Evolutionary conservation across 2,113 vertebrate species (phyloP).

Genomic region (Periophthalmus modestus): DNA sequence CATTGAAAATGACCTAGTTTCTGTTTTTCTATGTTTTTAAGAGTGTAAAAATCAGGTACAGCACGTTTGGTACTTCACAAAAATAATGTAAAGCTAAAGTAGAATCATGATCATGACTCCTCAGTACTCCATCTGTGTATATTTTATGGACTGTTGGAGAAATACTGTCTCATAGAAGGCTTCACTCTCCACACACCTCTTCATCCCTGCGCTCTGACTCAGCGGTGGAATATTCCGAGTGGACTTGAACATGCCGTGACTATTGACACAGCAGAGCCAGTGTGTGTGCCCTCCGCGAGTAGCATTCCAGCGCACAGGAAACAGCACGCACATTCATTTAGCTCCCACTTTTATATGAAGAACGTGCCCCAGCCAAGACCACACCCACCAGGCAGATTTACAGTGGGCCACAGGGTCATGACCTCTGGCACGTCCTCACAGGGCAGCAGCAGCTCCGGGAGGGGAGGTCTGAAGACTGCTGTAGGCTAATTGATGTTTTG

Average conservation of each 20-base stretch:
- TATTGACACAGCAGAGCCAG: conserved; percentile 53
- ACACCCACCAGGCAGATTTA: conserved; percentile 64
- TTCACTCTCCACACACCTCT: background rate
- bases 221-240: conserved; percentile 2
- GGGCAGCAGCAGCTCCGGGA: conserved; percentile 21
- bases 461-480: conserved; percentile 13
- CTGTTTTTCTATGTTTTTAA: too few species aligned
- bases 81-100: too few species aligned
- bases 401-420: conserved; percentile 60
- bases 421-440: conserved; percentile 13
- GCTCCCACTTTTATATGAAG: conserved; percentile 66
- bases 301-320: conserved; percentile 61
- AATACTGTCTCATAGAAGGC: too few species aligned
- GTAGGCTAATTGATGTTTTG: background rate
- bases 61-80: too few species aligned
- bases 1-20: too few species aligned
- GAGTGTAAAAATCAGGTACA: too few species aligned
- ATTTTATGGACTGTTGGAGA: too few species aligned
- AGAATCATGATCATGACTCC: too few species aligned
- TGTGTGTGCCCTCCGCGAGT: conserved; percentile 57
- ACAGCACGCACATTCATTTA: conserved; percentile 69
- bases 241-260: conserved; percentile 26
- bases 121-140: too few species aligned
- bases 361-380: conserved; percentile 47
- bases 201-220: background rate